These are phyloP conservation scores for Erpobdella octoculata DNA, from an alignment of 2,888 invertebrate species.

Conservation along the genomic window DNA sequence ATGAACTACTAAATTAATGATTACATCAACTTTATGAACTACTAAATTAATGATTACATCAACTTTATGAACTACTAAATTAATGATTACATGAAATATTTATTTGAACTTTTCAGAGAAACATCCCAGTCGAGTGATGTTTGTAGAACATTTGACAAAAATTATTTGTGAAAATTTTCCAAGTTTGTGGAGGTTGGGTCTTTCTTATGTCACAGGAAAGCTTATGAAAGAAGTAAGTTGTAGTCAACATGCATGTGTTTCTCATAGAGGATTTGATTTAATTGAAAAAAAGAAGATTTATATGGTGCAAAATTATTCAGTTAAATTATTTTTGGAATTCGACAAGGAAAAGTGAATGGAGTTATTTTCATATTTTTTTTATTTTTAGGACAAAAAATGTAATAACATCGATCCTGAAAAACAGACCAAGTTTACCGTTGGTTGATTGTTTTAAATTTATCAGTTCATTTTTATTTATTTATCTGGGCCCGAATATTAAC, in stretches of 20 bases:
- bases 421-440: slow-evolving; percentile 32
- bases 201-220: slow-evolving; percentile 78
- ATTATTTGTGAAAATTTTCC: slow-evolving; percentile 70
- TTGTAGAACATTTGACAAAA: slow-evolving; percentile 71
- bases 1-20: too few relatives aligned
- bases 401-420: slow-evolving; percentile 26
- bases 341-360: neutral
- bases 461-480: neutral
- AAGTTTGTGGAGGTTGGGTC: slow-evolving; percentile 89
- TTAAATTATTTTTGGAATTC: neutral
- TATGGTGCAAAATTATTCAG: too few relatives aligned
- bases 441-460: neutral
- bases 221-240: slow-evolving; percentile 43
- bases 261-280: too few relatives aligned
- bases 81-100: too few relatives aligned
- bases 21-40: too few relatives aligned
- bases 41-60: too few relatives aligned
- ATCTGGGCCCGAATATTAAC: neutral
- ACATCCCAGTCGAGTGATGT: slow-evolving; percentile 56
- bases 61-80: too few relatives aligned
- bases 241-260: neutral
- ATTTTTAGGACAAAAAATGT: slow-evolving; percentile 22
- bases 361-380: neutral
- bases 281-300: too few relatives aligned
- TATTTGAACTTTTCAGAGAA: too few relatives aligned